Conservation (phyloP, 1,140 invertebrate species). For the Caenorhabditis elegans region WBcel235 BX284602.5:598001-598500, state of each 20-base stretch:
- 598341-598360: slow-evolving; percentile 41
- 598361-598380: slow-evolving; percentile 39
- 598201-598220: no score
- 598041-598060: slow-evolving; percentile 36
- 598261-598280: slow-evolving; percentile 43
- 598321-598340: slow-evolving; percentile 34
- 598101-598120: no score
- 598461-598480: no score
- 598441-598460: no score
- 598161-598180: no score
- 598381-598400: slow-evolving; percentile 35
- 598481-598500: no score
- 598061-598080: not conserved
- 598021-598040: slow-evolving; percentile 41
- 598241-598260: slow-evolving; percentile 35
- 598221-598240: not conserved
- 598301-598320: slow-evolving; percentile 45
- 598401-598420: not conserved
- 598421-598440: no score
- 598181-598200: no score
- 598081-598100: no score
- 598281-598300: slow-evolving; percentile 44
- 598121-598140: no score
- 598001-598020: not conserved
- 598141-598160: no score